phyloP scores from a whole-genome alignment of 2,797 vertebrate species.

The Leptatherina wallacei region DNA sequence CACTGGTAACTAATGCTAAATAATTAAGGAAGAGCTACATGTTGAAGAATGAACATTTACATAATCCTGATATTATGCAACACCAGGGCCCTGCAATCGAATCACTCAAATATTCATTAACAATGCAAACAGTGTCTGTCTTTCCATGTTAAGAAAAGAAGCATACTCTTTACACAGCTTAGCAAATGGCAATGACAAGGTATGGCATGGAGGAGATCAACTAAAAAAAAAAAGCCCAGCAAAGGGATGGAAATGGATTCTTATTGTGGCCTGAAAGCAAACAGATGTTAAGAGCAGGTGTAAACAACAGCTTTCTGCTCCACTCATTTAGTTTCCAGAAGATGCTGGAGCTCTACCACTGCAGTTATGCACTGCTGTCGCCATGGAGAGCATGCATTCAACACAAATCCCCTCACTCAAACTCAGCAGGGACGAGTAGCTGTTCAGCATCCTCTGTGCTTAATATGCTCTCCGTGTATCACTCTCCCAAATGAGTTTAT shows the following conservation, averaged over 20 bases:
- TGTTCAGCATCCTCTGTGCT: slow-evolving; percentile 55
- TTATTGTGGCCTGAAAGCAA: slow-evolving; percentile 28
- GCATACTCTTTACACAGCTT: slow-evolving; percentile 17
- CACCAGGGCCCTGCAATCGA: slow-evolving; percentile 37
- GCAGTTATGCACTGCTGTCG: slow-evolving; percentile 23
- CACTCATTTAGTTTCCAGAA: slow-evolving; percentile 34
- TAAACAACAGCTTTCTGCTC: slow-evolving; percentile 47
- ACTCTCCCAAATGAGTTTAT: slow-evolving; percentile 63
- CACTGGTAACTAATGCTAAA: slow-evolving; percentile 49
- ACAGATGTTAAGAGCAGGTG: slow-evolving; percentile 51
- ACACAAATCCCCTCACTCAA: slow-evolving; percentile 39
- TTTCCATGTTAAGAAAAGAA: slow-evolving; percentile 43
- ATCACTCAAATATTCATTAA: slow-evolving; percentile 67
- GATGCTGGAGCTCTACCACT: slow-evolving; percentile 26
- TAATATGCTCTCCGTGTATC: slow-evolving; percentile 63
- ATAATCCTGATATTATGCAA: slow-evolving; percentile 59
- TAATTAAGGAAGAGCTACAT: slow-evolving; percentile 60
- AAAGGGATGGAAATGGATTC: slow-evolving; percentile 31
- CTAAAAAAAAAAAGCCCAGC: background rate
- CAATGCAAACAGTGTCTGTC: slow-evolving; percentile 12
- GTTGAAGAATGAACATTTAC: slow-evolving; percentile 56
- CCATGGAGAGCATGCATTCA: slow-evolving; percentile 44
- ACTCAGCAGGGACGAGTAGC: slow-evolving; percentile 48
- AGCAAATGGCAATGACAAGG: slow-evolving; percentile 38
- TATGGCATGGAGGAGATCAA: slow-evolving; percentile 17